Conservation (phyloP, 2,888 invertebrate genomes). For the Nysson spinosus region DNA sequence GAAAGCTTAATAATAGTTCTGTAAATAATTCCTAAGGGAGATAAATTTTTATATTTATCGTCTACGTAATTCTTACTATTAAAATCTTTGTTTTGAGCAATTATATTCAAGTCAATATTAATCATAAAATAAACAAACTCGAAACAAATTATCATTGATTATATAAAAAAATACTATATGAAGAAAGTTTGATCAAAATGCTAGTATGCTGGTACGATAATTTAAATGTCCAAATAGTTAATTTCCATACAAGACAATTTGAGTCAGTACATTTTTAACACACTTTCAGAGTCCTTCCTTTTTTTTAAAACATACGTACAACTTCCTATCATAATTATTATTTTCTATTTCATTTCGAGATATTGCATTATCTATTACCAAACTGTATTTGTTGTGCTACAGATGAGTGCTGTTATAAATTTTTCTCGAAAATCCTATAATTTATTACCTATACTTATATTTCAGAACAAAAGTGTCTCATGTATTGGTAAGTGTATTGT, state of each 20-base stretch:
- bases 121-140: too few relatives aligned
- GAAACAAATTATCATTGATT: too few relatives aligned
- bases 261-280: too few relatives aligned
- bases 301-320: slow-evolving; percentile 3
- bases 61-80: neutral
- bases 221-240: slow-evolving; percentile 20
- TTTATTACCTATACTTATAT: slow-evolving; percentile 68
- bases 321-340: slow-evolving; percentile 11
- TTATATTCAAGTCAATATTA: too few relatives aligned
- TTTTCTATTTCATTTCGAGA: slow-evolving; percentile 16
- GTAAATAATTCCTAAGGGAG: too few relatives aligned
- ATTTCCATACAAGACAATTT: too few relatives aligned
- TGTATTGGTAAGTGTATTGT: slow-evolving; percentile 68
- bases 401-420: slow-evolving; percentile 69
- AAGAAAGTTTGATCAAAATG: slow-evolving; percentile 62
- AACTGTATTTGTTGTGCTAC: slow-evolving; percentile 62
- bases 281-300: too few relatives aligned
- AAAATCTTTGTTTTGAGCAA: too few relatives aligned
- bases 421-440: slow-evolving; percentile 64
- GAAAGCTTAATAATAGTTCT: too few relatives aligned
- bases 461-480: slow-evolving; percentile 71
- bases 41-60: too few relatives aligned
- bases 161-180: slow-evolving; percentile 7
- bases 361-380: slow-evolving; percentile 23
- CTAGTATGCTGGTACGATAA: slow-evolving; percentile 65